Conservation (phyloP, 53 echinoderm and acorn worm species). For the Zoroaster sp. region DNA sequence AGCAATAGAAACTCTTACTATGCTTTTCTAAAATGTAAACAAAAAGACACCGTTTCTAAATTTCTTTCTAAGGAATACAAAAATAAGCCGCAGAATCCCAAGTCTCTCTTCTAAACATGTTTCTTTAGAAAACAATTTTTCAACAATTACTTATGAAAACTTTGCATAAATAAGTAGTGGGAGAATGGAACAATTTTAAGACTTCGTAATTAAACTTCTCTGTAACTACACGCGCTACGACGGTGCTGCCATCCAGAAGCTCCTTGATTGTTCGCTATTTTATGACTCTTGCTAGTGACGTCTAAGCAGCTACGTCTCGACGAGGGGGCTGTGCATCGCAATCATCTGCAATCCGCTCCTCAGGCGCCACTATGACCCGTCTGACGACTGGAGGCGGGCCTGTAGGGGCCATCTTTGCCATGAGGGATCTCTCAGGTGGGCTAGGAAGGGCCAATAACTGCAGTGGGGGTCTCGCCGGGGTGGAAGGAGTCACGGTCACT, state of each 20-base stretch:
- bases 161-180: background rate
- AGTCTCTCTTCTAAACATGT: background rate
- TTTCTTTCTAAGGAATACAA: background rate
- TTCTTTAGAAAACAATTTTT: background rate
- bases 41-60: background rate
- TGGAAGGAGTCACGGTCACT: background rate
- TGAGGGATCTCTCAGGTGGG: background rate
- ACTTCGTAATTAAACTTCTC: background rate
- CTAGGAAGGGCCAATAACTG: background rate
- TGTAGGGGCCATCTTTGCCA: too few relatives aligned
- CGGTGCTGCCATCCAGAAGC: conserved; percentile 13
- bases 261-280: conserved; percentile 8
- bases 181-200: background rate
- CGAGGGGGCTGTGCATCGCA: background rate
- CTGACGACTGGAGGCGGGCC: background rate
- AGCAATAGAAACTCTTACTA: background rate
- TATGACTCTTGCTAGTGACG: background rate
- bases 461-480: background rate
- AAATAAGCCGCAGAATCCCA: background rate
- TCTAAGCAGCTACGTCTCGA: background rate
- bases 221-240: background rate
- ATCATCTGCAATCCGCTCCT: too few relatives aligned
- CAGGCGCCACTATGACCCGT: background rate
- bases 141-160: background rate
- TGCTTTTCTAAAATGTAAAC: background rate